These are phyloP conservation scores for Albula goreensis DNA, from an alignment of 2,113 vertebrate species.

Conservation along the genomic window DNA sequence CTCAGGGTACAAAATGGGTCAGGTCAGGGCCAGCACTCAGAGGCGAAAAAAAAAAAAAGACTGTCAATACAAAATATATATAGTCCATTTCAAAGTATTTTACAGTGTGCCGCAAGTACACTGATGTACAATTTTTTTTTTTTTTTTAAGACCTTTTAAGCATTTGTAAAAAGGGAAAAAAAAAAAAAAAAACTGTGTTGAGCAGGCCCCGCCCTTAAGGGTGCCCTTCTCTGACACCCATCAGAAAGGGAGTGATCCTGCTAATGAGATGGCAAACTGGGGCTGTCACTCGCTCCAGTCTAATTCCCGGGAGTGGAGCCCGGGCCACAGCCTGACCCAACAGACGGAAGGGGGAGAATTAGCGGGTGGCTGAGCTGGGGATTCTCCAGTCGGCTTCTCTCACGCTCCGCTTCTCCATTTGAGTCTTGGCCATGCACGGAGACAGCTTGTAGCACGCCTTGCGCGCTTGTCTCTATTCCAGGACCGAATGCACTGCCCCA, in stretches of 20 bases:
- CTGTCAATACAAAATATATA: neutral
- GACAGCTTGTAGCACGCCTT: constrained; percentile 28
- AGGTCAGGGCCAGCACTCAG: neutral
- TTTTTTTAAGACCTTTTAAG: neutral
- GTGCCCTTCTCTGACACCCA: neutral
- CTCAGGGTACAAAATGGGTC: neutral
- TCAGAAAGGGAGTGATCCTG: neutral
- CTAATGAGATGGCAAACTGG: constrained; percentile 5
- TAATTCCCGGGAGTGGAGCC: neutral
- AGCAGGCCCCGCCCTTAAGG: neutral
- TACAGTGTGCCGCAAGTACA: neutral
- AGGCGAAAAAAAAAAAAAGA: neutral
- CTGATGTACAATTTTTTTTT: too few species aligned
- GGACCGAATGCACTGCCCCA: neutral
- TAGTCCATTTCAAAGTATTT: neutral
- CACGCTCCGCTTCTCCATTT: constrained; percentile 14
- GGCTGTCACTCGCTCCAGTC: constrained; percentile 1
- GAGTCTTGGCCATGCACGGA: constrained; percentile 9
- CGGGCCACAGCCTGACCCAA: neutral
- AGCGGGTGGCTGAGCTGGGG: constrained; percentile 16
- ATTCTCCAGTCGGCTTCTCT: constrained; percentile 7
- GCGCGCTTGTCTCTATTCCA: neutral
- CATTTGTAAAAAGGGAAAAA: neutral
- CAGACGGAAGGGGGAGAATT: constrained; percentile 9
- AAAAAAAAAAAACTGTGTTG: neutral